Conservation (phyloP, 2,797 vertebrate genomes). For the Sebastes itinus region DNA sequence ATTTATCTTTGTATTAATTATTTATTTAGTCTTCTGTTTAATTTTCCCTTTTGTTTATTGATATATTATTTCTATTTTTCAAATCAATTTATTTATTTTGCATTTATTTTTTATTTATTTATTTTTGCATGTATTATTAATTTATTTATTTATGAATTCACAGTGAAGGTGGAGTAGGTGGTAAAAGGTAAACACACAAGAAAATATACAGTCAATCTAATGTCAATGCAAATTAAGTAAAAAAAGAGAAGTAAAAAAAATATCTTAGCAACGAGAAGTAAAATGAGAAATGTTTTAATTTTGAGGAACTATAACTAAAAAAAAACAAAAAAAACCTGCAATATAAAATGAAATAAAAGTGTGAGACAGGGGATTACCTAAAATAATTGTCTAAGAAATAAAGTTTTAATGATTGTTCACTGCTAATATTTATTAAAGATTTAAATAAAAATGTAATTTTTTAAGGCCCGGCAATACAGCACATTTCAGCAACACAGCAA, state of each 20-base stretch:
- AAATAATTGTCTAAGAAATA: neutral
- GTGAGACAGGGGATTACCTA: neutral
- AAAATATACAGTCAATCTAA: neutral
- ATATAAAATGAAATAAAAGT: neutral
- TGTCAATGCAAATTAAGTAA: neutral
- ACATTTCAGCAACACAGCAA: no score
- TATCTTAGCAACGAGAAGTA: neutral
- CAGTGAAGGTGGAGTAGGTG: neutral
- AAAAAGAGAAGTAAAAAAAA: neutral
- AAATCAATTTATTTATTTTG: no score
- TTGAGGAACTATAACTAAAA: no score
- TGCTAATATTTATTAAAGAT: neutral
- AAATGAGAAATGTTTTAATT: neutral
- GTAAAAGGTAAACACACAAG: neutral
- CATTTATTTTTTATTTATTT: no score
- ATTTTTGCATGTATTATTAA: no score
- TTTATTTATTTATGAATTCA: no score
- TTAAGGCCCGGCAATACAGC: neutral
- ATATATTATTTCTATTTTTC: no score
- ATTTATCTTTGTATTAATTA: no score
- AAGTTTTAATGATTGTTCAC: neutral
- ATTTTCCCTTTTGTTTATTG: neutral
- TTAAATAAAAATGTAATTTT: neutral
- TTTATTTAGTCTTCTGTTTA: no score
- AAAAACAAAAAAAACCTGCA: neutral